phyloP scores from a whole-genome alignment of 2,113 vertebrate species.

The Limnothrissa miodon region DNA sequence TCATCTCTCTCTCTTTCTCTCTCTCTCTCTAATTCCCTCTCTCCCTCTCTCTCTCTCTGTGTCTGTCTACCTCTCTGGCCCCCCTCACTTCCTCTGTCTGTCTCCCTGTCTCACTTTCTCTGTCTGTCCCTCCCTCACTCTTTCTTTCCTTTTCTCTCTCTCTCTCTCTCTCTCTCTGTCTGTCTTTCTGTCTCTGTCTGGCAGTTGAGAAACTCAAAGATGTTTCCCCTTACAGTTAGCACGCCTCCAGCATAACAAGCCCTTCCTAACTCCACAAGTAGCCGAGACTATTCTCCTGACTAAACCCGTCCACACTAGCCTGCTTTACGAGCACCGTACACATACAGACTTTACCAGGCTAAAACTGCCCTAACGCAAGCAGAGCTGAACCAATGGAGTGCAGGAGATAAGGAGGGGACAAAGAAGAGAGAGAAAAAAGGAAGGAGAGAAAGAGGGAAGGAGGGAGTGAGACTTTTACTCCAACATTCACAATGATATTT shows the following conservation, averaged over 20 bases:
- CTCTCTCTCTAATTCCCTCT: neutral
- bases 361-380: too few species aligned
- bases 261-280: neutral
- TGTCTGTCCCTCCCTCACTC: too few species aligned
- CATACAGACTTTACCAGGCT: too few species aligned
- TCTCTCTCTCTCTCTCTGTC: slow-evolving; percentile 5
- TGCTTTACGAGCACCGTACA: neutral
- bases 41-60: slow-evolving; percentile 23
- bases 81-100: neutral
- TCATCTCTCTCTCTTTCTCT: slow-evolving; percentile 20
- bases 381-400: too few species aligned
- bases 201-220: slow-evolving; percentile 3
- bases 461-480: neutral
- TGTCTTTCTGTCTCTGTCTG: slow-evolving; percentile 14
- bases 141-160: neutral
- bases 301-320: neutral
- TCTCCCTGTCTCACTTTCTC: slow-evolving; percentile 15
- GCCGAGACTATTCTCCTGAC: neutral
- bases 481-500: neutral
- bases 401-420: neutral
- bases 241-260: neutral
- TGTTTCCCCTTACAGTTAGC: neutral
- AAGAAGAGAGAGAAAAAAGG: too few species aligned
- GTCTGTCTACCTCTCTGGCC: too few species aligned
- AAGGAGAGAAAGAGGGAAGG: too few species aligned